Evolutionary conservation across 1,140 invertebrate species (phyloP).

Genomic region (Pollicipes pollicipes): DNA sequence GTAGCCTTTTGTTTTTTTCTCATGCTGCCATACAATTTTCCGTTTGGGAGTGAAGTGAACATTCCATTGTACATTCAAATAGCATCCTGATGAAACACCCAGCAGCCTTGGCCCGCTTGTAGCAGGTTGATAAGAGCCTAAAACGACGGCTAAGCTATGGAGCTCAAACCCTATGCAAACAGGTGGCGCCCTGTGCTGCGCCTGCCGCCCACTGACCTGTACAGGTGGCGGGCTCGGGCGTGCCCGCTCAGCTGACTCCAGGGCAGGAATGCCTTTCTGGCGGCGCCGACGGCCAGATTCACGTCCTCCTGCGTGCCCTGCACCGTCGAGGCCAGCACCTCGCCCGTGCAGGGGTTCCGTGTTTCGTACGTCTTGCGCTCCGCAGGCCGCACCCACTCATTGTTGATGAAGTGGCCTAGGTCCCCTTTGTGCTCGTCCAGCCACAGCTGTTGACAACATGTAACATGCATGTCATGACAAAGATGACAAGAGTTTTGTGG

Average conservation of each 20-base stretch:
- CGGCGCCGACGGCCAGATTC: constrained; percentile 24
- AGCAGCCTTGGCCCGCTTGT: no score
- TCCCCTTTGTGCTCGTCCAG: constrained; percentile 19
- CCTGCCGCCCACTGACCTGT: constrained; percentile 27
- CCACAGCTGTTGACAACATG: constrained; percentile 15
- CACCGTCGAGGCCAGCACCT: constrained; percentile 16
- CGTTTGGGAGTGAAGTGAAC: no score
- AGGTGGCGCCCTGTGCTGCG: no score
- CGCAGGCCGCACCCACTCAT: constrained; percentile 17
- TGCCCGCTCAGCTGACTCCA: constrained; percentile 28
- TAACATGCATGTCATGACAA: background rate
- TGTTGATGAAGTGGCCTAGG: constrained; percentile 21
- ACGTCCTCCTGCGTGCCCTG: constrained; percentile 19
- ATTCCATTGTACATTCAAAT: no score
- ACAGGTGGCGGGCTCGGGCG: constrained; percentile 28
- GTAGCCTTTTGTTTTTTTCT: no score
- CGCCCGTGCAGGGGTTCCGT: constrained; percentile 13
- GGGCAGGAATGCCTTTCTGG: constrained; percentile 24
- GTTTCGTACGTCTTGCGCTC: constrained; percentile 17
- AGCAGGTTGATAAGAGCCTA: no score
- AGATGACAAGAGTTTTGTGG: no score
- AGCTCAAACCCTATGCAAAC: no score
- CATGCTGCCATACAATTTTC: no score
- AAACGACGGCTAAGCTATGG: no score
- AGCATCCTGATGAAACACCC: no score